Evolutionary conservation across 2,113 vertebrate genomes (phyloP).

Genomic region (Chlorodrepanis virens): DNA sequence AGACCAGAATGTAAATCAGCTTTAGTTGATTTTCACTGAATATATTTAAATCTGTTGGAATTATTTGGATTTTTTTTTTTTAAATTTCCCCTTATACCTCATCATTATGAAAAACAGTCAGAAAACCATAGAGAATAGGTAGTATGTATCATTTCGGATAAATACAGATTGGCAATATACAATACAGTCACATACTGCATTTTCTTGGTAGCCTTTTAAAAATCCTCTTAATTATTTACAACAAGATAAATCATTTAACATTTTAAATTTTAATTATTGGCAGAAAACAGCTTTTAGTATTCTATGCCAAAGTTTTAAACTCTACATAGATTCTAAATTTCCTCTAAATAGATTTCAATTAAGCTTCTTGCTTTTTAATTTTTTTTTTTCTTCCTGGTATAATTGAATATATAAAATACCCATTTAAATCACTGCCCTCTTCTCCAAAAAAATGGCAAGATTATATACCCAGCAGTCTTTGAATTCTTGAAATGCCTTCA

Average conservation of each 20-base stretch:
- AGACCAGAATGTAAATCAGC: constrained; percentile 50
- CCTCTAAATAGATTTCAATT: constrained; percentile 69
- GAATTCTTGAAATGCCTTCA: constrained; percentile 37
- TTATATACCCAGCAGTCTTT: constrained; percentile 30
- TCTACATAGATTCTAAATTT: constrained; percentile 64
- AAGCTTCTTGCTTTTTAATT: background rate
- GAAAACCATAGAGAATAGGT: background rate
- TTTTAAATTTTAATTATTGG: constrained; percentile 80
- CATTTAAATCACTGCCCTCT: background rate
- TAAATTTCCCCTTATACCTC: background rate
- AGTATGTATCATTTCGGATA: constrained; percentile 12
- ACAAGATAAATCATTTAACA: constrained; percentile 78
- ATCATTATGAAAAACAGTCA: background rate
- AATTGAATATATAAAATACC: constrained; percentile 46
- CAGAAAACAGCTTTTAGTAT: constrained; percentile 72
- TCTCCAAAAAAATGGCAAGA: background rate
- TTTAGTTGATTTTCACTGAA: constrained; percentile 58
- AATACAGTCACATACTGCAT: constrained; percentile 39
- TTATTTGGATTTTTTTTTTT: background rate
- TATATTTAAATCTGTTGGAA: constrained; percentile 62
- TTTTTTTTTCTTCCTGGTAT: constrained; percentile 29
- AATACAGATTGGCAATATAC: constrained; percentile 10
- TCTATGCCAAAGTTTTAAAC: constrained; percentile 72
- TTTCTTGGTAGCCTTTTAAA: constrained; percentile 68
- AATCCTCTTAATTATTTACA: constrained; percentile 77